These are phyloP conservation scores for Nixonia krombeini DNA, from an alignment of 1,140 invertebrate species.

Conservation along the genomic window DNA sequence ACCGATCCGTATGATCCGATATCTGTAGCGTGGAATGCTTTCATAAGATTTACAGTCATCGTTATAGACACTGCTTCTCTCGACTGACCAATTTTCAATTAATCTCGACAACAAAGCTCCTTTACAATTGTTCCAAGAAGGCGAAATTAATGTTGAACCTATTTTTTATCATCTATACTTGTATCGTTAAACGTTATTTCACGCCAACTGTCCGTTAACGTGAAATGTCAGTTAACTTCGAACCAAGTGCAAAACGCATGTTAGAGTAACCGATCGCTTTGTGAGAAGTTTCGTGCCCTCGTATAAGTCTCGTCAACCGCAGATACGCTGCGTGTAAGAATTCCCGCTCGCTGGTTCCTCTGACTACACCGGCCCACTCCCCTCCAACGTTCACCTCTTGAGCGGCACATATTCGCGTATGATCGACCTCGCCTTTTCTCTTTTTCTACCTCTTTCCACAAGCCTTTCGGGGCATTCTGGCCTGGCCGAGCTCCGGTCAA, in stretches of 20 bases:
- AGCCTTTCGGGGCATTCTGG: conserved; percentile 39
- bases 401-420: conserved; percentile 16
- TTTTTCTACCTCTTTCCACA: conserved; percentile 12
- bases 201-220: too few species aligned
- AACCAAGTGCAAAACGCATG: conserved; percentile 34
- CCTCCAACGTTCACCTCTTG: conserved; percentile 15
- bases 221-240: conserved; percentile 8
- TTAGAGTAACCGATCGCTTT: conserved; percentile 43
- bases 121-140: too few species aligned
- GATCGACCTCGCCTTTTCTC: conserved; percentile 17
- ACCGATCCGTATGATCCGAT: too few species aligned
- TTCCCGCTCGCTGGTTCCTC: conserved; percentile 52
- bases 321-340: conserved; percentile 70
- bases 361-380: conserved; percentile 22
- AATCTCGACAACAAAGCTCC: too few species aligned
- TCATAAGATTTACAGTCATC: too few species aligned
- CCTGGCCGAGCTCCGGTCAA: conserved; percentile 56
- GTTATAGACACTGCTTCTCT: too few species aligned
- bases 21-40: too few species aligned
- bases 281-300: conserved; percentile 67
- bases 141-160: too few species aligned
- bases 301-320: conserved; percentile 70
- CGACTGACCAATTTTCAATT: too few species aligned
- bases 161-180: too few species aligned
- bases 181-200: too few species aligned